A percentile compares a stretch with the other conserved stretches of the same genome.
phyloP scores from a whole-genome alignment of 2,797 vertebrate species.

The Borostomias antarcticus region DNA sequence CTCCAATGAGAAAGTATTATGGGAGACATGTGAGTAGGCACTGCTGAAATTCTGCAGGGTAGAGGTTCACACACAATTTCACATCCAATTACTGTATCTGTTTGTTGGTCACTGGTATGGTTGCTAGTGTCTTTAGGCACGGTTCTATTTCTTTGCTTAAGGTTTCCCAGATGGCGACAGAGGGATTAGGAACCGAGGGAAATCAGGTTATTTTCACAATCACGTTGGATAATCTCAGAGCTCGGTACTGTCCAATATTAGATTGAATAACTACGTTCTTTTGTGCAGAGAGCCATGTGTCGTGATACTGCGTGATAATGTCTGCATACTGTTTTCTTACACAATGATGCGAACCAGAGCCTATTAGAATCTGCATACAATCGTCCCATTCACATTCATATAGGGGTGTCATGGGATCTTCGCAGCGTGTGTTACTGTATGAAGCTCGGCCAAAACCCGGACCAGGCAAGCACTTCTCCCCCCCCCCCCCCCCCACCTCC shows the following conservation, averaged over 20 bases:
- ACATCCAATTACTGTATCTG: conserved; percentile 40
- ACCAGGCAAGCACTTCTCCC: conserved; percentile 77
- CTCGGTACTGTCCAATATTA: too few relatives aligned
- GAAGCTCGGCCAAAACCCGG: conserved; percentile 83
- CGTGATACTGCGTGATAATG: too few relatives aligned
- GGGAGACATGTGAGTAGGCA: conserved; percentile 48
- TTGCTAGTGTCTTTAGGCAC: too few relatives aligned
- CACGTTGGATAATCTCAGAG: too few relatives aligned
- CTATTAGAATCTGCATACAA: conserved; percentile 43
- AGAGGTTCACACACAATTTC: conserved; percentile 37
- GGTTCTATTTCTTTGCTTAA: too few relatives aligned
- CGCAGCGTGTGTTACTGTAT: conserved; percentile 52
- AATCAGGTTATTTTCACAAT: too few relatives aligned
- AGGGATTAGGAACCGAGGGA: too few relatives aligned
- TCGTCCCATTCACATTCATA: conserved; percentile 56
- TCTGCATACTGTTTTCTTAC: not conserved
- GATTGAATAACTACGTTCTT: too few relatives aligned
- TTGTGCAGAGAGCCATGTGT: too few relatives aligned
- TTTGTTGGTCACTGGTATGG: too few relatives aligned
- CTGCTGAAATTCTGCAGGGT: conserved; percentile 51
- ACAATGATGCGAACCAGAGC: conserved; percentile 24
- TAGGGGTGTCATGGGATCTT: conserved; percentile 68
- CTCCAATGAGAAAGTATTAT: conserved; percentile 45
- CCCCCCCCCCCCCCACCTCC: too few relatives aligned
- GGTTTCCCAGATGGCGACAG: too few relatives aligned